Evolutionary conservation across 2,888 invertebrate species (phyloP), one percentile per base, ranked within the genome.

Genomic region (Ecdyonurus torrentis): DNA sequence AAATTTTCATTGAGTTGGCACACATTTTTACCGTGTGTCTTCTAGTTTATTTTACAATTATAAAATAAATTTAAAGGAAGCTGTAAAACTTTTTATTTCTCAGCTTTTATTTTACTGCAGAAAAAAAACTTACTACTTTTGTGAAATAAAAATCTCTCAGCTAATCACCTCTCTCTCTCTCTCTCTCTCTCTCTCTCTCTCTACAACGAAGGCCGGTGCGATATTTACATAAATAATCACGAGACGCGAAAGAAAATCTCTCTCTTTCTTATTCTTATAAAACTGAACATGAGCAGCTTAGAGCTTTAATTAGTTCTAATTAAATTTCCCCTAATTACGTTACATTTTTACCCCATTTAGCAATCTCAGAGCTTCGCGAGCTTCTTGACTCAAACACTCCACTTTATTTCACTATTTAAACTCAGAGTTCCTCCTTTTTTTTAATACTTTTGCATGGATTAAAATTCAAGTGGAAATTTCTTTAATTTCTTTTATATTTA

Each of bases 251-350:
- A 10, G 37, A 5, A 37, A 37, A 37, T 37, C 37, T 37, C 37
- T 15, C 37, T 37, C 37, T 37, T n/a, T 37, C 37, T 37, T 37
- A 5, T 37, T 37, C 37, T 37, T 37, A 37, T 10, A 37, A 37
- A 37, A 37, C 37, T 37, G 15, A 37, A 37, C 5, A 15, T 10
- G 37, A 37, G 37, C 37, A 37, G 37, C 55, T 55, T 55, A 10
- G n/a, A 22, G 55, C 55, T 74, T 74, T 73, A 74, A 74, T 74
- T 74, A 74, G 72, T 71, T 70, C 72, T 73, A 74, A 74, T 74
- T 74, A 74, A 73, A 73, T 74, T 74, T 68, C 73, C 71, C 71
- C 71, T 71, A 69, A 73, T 73, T 73, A 72, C 72, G 71, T 73
- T 70, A 70, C 70, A 72, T 70, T 72, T 73, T 72, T 71, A 68